Base-by-base conservation (phyloP, 2,797 vertebrate genomes). In the Pteronotus mesoamericanus region DNA sequence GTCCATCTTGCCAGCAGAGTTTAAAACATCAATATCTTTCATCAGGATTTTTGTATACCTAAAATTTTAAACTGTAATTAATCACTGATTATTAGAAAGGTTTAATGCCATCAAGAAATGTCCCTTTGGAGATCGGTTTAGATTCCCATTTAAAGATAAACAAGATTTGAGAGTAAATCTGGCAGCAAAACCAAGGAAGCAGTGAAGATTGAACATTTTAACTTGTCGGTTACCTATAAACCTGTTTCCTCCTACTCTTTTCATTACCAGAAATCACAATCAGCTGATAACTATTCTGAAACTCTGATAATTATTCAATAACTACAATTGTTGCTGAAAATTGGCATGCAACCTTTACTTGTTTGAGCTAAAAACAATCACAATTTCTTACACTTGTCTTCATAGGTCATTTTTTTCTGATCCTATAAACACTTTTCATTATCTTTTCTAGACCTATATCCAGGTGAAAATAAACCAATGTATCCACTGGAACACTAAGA, bases 11-110 rank as follows among this genome's bases (percentile, higher is more conserved):
- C 99, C 99, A 94, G 99, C 97, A 48, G 99, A 99, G 93, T 99
- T 99, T 92, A 99, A 98, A 97, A 99, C 98, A 88, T 99, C 99
- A 6, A 99, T 99, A 93, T 99, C 99, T 96, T 99, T 99, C 99
- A 99, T 99, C 96, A 99, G 97, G 83, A 99, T 99, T 97, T 98
- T 99, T 69, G 99, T 99, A 79, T 99, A 99, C 99, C 99, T 99
- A 95, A 96, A 97, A 96, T 80, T 68, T 75, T 92, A 93, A 94
- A 78, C 68, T 61, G 80, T n/a, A 95, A 96, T 96, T 96, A 97
- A 89, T 86, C 91, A 92, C 59, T 71, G 55, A 69, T 61, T 92
- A 89, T 82, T 92, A 86, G 4, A 93, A 94, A 42, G 9, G 2
- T 75, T 91, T 84, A 92, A 97, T 57, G 14, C 7, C 77, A 93